These are phyloP conservation scores for Burhinus bistriatus DNA, from an alignment of 2,113 vertebrate genomes.

Conservation along the genomic window DNA sequence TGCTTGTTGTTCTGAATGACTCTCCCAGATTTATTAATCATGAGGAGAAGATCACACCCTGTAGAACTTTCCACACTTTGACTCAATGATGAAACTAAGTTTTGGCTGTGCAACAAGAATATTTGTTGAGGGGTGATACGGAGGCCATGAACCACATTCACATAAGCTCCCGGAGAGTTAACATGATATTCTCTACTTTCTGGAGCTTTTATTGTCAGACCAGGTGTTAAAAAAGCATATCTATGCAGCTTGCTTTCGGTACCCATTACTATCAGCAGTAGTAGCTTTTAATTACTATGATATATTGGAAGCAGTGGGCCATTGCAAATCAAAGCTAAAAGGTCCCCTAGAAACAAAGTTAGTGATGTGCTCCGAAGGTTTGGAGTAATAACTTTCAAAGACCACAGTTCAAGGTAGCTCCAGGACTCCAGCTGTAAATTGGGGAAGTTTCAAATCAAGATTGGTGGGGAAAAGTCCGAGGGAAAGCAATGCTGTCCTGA, in stretches of 20 bases:
- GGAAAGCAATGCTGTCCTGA: neutral
- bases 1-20: neutral
- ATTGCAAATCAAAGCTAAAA: neutral
- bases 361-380: neutral
- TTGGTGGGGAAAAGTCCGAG: neutral
- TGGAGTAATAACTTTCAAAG: neutral
- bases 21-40: neutral
- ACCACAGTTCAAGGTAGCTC: neutral
- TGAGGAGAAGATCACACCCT: neutral
- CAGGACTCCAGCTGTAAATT: neutral
- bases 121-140: neutral
- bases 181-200: rapidly evolving
- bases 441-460: neutral
- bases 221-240: neutral
- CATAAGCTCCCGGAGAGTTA: neutral
- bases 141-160: neutral
- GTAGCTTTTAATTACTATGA: neutral
- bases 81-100: neutral
- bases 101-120: neutral
- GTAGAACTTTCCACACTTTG: neutral
- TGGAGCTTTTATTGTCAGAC: neutral
- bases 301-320: neutral
- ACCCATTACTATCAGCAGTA: neutral
- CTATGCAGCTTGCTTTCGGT: neutral
- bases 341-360: neutral